Evolutionary conservation across 2,888 invertebrate genomes (phyloP), one percentile per base, ranked within the genome.

Genomic region (Melanchra persicariae): DNA sequence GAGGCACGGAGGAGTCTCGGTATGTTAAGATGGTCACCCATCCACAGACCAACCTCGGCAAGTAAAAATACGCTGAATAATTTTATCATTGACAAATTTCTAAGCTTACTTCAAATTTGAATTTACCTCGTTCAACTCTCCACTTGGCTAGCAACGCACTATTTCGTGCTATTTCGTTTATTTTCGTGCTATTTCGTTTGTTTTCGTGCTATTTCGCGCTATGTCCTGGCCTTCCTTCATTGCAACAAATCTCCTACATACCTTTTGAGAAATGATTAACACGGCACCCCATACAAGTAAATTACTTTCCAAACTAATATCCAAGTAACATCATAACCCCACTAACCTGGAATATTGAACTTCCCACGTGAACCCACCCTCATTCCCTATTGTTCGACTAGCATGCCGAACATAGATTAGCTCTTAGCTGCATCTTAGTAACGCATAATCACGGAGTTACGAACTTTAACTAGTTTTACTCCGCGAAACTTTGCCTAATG

Each of bases 341-440:
- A 52, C 30, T 26, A 49, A 58, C n/a, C 49, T 37, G 15, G 22
- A 60, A 45, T 67, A 45, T 26, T 51, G 34, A 26, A 26, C n/a
- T n/a, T 54, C 58, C 34, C 15, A 12, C 24, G 8, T 51, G 8
- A 24, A 49, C 45, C 59, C 19, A 22, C 45, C 52, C 10, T 40
- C 19, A 22, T 30, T 24, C 4, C 30, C 34, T 30, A 45, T 61
- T 26, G 26, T 49, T 74, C 10, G 8, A n/a, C 40, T 54, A 54
- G 37, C n/a, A n/a, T 37, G 12, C 24, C 12, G 19, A 54, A 77
- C 77, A 60, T 59, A 69, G 19, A 22, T 55, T 60, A 49, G 7
- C 26, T 70, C 26, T 77, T 60, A 77, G 34, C 15, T 74, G 72
- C 79, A 61, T 19, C 47, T 26, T 34, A 59, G 61, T 62, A 17